phyloP scores from a whole-genome alignment of 2,797 vertebrate genomes.

The Schizothorax lantsangensis region DNA sequence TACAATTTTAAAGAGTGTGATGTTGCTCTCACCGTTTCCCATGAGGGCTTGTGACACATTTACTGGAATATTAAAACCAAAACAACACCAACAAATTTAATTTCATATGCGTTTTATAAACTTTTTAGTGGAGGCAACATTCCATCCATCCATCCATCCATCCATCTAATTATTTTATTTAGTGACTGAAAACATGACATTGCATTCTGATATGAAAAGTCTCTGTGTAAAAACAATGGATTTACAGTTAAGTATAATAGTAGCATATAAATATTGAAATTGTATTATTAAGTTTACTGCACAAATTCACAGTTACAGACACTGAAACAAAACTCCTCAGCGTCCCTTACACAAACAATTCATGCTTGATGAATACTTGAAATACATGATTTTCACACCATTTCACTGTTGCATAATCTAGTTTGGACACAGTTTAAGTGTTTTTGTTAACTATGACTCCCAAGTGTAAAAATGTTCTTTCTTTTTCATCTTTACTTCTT shows the following conservation, averaged over 20 bases:
- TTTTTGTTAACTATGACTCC: constrained; percentile 26
- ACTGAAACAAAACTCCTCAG: not conserved
- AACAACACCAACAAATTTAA: not conserved
- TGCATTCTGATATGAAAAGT: not conserved
- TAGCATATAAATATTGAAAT: not conserved
- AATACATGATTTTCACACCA: constrained; percentile 6
- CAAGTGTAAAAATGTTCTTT: not conserved
- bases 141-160: constrained; percentile 8
- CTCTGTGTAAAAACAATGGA: not conserved
- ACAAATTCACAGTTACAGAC: not conserved
- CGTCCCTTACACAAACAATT: not conserved
- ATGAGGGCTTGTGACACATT: constrained; percentile 8
- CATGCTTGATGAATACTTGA: not conserved
- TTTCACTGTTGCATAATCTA: constrained; percentile 22
- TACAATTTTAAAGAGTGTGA: not conserved
- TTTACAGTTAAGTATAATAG: not conserved
- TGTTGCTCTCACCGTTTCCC: constrained; percentile 12
- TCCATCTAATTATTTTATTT: not conserved
- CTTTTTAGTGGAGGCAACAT: not conserved
- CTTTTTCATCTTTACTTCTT: constrained; percentile 25
- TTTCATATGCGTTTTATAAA: not conserved
- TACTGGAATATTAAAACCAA: constrained; percentile 14
- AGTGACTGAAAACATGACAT: not conserved
- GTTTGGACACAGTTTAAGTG: constrained; percentile 12
- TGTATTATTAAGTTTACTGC: not conserved